Base-by-base conservation (phyloP, 2,888 invertebrate genomes). In the Aspidiotus rigidus region DNA sequence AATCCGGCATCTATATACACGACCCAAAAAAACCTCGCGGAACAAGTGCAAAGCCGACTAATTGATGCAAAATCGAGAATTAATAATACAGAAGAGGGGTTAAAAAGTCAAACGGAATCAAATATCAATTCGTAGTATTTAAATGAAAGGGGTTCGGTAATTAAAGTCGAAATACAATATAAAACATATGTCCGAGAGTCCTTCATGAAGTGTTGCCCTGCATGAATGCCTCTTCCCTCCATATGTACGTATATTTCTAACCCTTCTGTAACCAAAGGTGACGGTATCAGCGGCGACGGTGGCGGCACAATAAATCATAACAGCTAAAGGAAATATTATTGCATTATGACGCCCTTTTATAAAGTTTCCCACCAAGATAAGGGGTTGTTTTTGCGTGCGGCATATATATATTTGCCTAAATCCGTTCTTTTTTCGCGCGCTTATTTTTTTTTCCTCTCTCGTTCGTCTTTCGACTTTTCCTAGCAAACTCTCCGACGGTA, bases 51-150 rank as follows among this genome's bases (percentile, higher is more conserved):
- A 66, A 66, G 66, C 59, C 28, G 59, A 66, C 66, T 66, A 66
- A 66, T 66, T 59, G 66, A 66, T 59, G 66, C 57, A 56, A 57
- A 66, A 66, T 59, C 59, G 44, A 59, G 59, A 66, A 59, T 66
- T 59, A 28, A 64, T 64, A 64, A 55, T 53, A 55, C 56, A 17
- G 10, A 13, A 59, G 59, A 66, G 42, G 66, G 66, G 66, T 57
- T 64, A 64, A 66, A 66, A 66, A 66, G 66, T 66, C 66, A 66
- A 66, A 66, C 66, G 66, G 66, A 66, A 66, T 66, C 66, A 56
- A 66, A 66, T 66, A 66, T 66, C 66, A 66, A 66, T 66, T 66
- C 66, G 66, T 66, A 28, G 28, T 66, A 66, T 66, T 66, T 66
- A 59, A 66, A 66, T 59, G 66, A 66, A 66, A 66, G 59, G 66